Evolutionary conservation across 2,113 vertebrate species (phyloP).

Genomic region (Poicephalus gulielmi): DNA sequence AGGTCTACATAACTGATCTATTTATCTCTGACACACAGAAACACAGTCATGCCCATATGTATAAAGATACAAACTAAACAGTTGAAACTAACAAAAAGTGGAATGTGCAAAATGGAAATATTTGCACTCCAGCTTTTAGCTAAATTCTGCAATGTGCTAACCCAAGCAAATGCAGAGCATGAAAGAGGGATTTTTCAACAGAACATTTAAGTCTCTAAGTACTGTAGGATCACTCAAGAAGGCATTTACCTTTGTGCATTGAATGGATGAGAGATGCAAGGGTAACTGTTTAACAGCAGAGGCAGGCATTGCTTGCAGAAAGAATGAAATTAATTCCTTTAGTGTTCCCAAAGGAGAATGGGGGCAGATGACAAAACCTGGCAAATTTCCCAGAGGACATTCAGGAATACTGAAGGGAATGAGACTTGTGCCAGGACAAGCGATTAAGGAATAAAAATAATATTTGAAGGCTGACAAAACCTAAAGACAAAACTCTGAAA

Average conservation of each 20-base stretch:
- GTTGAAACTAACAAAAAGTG: neutral
- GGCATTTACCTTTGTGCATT: neutral
- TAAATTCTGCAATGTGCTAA: neutral
- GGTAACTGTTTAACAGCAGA: constrained; percentile 9
- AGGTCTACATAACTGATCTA: neutral
- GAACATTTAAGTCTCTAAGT: neutral
- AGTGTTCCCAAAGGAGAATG: constrained; percentile 35
- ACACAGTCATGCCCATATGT: too few relatives aligned
- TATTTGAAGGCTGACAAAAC: neutral
- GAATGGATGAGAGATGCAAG: neutral
- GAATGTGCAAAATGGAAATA: neutral
- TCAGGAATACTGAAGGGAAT: constrained; percentile 39
- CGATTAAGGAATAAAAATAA: constrained; percentile 29
- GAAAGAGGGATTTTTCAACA: neutral
- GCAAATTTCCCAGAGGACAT: constrained; percentile 37
- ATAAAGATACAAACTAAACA: neutral
- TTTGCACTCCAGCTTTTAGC: neutral
- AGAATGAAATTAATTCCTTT: constrained; percentile 52
- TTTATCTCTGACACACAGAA: neutral
- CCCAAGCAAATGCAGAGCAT: neutral
- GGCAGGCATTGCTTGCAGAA: neutral
- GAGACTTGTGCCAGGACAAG: constrained; percentile 6
- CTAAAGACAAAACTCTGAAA: neutral
- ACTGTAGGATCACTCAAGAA: neutral
- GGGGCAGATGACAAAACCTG: constrained; percentile 58